Evolutionary conservation across 2,797 vertebrate species (phyloP).

Genomic region (Tinamus major): DNA sequence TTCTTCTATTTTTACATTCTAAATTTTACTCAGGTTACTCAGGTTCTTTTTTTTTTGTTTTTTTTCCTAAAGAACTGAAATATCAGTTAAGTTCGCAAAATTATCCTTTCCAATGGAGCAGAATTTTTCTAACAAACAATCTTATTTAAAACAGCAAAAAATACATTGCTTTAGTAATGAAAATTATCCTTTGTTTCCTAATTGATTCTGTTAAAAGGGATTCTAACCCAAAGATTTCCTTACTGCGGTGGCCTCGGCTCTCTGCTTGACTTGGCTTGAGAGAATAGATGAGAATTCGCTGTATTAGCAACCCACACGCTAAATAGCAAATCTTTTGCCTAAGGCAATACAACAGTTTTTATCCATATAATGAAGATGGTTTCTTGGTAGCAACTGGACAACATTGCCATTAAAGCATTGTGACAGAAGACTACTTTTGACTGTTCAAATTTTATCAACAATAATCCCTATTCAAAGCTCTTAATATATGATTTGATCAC

Average conservation of each 20-base stretch:
- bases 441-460: not conserved
- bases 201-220: not conserved
- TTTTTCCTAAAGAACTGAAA: not conserved
- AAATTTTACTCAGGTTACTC: not conserved
- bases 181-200: not conserved
- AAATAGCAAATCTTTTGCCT: not conserved
- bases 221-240: not conserved
- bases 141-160: not conserved
- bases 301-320: not conserved
- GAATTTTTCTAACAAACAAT: not conserved
- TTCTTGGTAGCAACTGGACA: not conserved
- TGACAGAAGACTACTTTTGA: not conserved
- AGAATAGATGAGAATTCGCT: not conserved
- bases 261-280: not conserved
- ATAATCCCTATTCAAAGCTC: not conserved
- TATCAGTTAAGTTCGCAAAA: not conserved
- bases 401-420: not conserved
- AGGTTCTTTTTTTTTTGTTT: no score
- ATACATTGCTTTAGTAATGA: not conserved
- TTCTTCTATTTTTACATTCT: not conserved
- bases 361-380: not conserved
- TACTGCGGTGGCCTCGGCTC: not conserved
- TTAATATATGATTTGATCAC: not conserved
- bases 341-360: not conserved
- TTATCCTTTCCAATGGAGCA: not conserved